These are phyloP conservation scores for Muschampia plurimacula DNA, from an alignment of 2,888 invertebrate genomes.

Conservation along the genomic window DNA sequence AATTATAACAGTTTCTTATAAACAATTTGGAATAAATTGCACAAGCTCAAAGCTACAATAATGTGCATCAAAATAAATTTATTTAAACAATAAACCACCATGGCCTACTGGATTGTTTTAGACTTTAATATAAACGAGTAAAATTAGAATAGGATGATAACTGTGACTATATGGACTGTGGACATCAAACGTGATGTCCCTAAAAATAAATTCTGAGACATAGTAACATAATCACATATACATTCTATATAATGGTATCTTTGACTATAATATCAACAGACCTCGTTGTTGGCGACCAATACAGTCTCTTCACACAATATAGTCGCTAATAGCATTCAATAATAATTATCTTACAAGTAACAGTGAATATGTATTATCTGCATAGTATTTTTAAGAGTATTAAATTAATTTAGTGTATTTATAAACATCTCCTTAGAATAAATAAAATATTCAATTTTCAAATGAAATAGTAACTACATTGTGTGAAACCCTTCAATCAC, in stretches of 20 bases:
- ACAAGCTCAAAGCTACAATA: conserved; percentile 82
- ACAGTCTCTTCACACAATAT: conserved; percentile 45
- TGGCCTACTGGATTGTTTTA: conserved; percentile 63
- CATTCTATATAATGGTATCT: conserved; percentile 35
- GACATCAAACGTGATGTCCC: conserved; percentile 29
- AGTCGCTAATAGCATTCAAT: conserved; percentile 41
- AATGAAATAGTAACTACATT: conserved; percentile 59
- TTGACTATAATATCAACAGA: conserved; percentile 45
- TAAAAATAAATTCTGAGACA: conserved; percentile 38
- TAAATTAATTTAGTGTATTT: conserved; percentile 23
- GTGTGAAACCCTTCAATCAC: conserved; percentile 56
- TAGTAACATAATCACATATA: conserved; percentile 42
- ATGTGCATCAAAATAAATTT: conserved; percentile 65
- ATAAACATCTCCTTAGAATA: conserved; percentile 23
- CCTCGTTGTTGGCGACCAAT: conserved; percentile 50
- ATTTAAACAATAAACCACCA: conserved; percentile 83
- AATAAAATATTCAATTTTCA: conserved; percentile 32
- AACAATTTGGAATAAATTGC: conserved; percentile 85
- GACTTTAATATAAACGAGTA: conserved; percentile 63
- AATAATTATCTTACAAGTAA: conserved; percentile 22
- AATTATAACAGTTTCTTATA: conserved; percentile 77
- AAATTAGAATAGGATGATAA: conserved; percentile 52
- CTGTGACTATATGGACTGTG: conserved; percentile 40
- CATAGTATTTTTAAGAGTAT: conserved; percentile 25
- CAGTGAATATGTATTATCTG: conserved; percentile 33